phyloP scores from a whole-genome alignment of 2,797 vertebrate genomes.

The Danionella dracula region DNA sequence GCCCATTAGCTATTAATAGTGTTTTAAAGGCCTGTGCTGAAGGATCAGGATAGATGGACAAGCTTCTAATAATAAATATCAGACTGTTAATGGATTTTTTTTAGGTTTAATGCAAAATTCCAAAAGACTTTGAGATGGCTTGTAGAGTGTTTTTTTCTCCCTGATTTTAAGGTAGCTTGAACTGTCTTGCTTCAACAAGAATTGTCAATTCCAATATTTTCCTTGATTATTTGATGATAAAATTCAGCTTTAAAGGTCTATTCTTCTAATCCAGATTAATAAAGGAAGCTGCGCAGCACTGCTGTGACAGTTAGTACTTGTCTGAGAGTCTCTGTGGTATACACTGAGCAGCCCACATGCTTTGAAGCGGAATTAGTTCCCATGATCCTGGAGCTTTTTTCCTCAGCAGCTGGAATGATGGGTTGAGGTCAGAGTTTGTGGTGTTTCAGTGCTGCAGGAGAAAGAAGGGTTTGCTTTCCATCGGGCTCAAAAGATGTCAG shows the following conservation, averaged over 20 bases:
- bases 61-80: slow-evolving; percentile 10
- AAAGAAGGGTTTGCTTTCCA: slow-evolving; percentile 15
- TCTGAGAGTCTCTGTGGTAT: background rate
- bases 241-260: background rate
- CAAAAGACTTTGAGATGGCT: too few relatives aligned
- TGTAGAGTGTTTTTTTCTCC: too few relatives aligned
- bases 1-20: slow-evolving; percentile 70
- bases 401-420: slow-evolving; percentile 26
- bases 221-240: background rate
- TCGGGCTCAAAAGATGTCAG: slow-evolving; percentile 25
- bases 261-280: slow-evolving; percentile 13
- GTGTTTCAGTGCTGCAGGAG: background rate
- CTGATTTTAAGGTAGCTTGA: background rate
- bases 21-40: slow-evolving; percentile 63
- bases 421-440: slow-evolving; percentile 18
- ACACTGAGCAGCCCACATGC: background rate
- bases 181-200: background rate
- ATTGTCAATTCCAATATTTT: background rate
- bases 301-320: background rate
- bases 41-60: slow-evolving; percentile 17
- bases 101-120: background rate
- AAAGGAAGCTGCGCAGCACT: background rate
- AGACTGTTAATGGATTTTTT: slow-evolving; percentile 13
- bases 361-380: slow-evolving; percentile 32
- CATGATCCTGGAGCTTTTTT: slow-evolving; percentile 1